These are phyloP conservation scores for Torymus texanus DNA, from an alignment of 2,888 invertebrate species.

Conservation along the genomic window DNA sequence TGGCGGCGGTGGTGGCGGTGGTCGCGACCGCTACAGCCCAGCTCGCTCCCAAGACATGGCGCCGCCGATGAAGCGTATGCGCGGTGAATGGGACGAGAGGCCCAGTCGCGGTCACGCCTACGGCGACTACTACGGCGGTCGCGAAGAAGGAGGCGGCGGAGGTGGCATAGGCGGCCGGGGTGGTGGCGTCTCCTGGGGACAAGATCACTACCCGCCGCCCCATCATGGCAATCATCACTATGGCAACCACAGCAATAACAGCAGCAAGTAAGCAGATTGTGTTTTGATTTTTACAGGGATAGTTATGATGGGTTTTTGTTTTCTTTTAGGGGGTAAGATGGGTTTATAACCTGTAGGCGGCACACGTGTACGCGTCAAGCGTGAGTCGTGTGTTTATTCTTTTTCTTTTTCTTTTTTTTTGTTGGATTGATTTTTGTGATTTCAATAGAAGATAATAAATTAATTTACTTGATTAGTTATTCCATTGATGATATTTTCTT, in stretches of 20 bases:
- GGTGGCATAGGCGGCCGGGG: slow-evolving; percentile 57
- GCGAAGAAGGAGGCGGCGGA: slow-evolving; percentile 53
- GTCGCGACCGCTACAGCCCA: slow-evolving; percentile 77
- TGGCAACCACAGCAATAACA: slow-evolving; percentile 76
- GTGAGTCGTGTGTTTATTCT: no score
- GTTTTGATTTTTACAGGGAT: neutral
- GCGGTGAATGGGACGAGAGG: slow-evolving; percentile 83
- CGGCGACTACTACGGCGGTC: slow-evolving; percentile 52
- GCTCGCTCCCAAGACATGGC: slow-evolving; percentile 87
- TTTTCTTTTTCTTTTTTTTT: no score
- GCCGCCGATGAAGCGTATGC: slow-evolving; percentile 86
- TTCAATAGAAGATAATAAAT: neutral
- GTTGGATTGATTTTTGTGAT: neutral
- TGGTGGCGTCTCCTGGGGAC: slow-evolving; percentile 64
- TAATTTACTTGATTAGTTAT: neutral
- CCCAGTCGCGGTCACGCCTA: slow-evolving; percentile 59
- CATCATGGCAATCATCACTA: slow-evolving; percentile 81
- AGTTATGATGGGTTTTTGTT: slow-evolving; percentile 7
- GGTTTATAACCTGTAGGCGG: no score
- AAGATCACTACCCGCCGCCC: slow-evolving; percentile 73
- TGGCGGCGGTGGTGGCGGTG: slow-evolving; percentile 81
- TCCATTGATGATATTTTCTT: no score
- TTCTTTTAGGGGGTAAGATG: neutral
- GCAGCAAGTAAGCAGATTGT: slow-evolving; percentile 59
- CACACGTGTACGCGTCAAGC: no score